Evolutionary conservation across 2,113 vertebrate genomes (phyloP), one percentile per base, ranked within the genome.

Genomic region (Xenotilapia longispinis): DNA sequence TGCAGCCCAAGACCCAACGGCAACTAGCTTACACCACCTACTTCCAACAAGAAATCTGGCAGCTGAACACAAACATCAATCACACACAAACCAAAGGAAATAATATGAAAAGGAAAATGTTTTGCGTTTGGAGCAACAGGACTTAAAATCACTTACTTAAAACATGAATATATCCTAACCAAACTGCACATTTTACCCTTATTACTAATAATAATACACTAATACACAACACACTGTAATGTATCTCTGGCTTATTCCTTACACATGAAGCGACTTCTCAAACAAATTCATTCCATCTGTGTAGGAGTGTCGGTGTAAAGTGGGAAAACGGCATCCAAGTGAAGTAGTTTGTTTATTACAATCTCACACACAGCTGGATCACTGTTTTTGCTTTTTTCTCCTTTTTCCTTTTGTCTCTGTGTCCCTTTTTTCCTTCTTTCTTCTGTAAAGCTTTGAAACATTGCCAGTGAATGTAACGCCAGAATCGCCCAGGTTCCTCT

Each of bases 1-100:
- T 91, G 84, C 87, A 70, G 88, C 55, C 73, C 88, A 83, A 78
- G 84, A 33, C 81, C 85, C 65, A 45, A 21, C 68, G 84, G 89
- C 85, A 83, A 88, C 82, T 75, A 78, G 85, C 83, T 12, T 13
- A 60, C 81, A 45, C 21, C 40, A 70, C 36, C 83, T 51, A 82
- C 68, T 17, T 80, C 28, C 58, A 81, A 86, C 54, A 19, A 79
- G 55, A 57, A 54, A 70, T 3, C 49, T 80, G 70, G 31, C 70
- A 51, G 33, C 81, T n/a, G n/a, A 84, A 80, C 19, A 38, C 70
- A 54, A 80, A 83, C 65, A 36, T 79, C 80, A 54, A 65, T 81
- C 73, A 55, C 14, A 31, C 49, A 58, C 19, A 73, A 5, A 57
- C 10, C 15, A 13, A 8, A 47, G 80, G 54, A 57, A 40, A 55